A percentile compares a stretch with the other conserved stretches of the same genome.
phyloP scores from a whole-genome alignment of 2,888 invertebrate species.

The Petrolisthes manimaculis region DNA sequence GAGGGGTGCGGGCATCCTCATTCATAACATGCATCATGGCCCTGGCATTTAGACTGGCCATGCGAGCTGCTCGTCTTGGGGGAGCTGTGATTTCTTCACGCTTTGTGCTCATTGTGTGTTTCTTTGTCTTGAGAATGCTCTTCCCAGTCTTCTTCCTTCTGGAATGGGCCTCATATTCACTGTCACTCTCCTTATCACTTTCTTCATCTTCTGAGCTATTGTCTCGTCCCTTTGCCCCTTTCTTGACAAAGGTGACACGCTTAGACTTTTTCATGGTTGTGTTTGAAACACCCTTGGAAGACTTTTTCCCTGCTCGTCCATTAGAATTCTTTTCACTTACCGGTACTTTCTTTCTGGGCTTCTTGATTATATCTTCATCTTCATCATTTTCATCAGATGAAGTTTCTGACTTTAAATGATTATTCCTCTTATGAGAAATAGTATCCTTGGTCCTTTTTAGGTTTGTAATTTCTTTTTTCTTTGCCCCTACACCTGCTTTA shows the following conservation, averaged over 20 bases:
- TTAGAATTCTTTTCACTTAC: not conserved
- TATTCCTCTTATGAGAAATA: constrained; percentile 17
- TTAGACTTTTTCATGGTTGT: constrained; percentile 36
- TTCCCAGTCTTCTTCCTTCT: constrained; percentile 53
- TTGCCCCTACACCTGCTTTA: constrained; percentile 13
- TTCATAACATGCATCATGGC: constrained; percentile 92
- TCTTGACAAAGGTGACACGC: constrained; percentile 51
- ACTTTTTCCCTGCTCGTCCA: constrained; percentile 38
- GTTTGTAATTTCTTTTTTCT: constrained; percentile 10
- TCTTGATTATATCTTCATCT: constrained; percentile 32
- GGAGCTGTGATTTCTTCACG: constrained; percentile 32
- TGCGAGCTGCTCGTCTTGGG: constrained; percentile 73
- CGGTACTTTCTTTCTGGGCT: constrained; percentile 30
- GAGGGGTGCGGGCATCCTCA: constrained; percentile 79
- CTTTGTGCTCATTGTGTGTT: constrained; percentile 32
- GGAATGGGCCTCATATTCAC: constrained; percentile 46
- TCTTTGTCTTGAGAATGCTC: constrained; percentile 37
- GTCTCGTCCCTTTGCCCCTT: constrained; percentile 21
- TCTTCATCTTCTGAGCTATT: constrained; percentile 53
- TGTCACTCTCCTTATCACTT: constrained; percentile 57
- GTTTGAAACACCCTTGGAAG: constrained; percentile 40
- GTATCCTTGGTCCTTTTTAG: constrained; percentile 21
- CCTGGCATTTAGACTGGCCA: constrained; percentile 88
- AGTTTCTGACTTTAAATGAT: constrained; percentile 41
- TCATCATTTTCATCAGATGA: constrained; percentile 54